phyloP scores from a whole-genome alignment of 1,140 invertebrate species.

The Neelides sp. region DNA sequence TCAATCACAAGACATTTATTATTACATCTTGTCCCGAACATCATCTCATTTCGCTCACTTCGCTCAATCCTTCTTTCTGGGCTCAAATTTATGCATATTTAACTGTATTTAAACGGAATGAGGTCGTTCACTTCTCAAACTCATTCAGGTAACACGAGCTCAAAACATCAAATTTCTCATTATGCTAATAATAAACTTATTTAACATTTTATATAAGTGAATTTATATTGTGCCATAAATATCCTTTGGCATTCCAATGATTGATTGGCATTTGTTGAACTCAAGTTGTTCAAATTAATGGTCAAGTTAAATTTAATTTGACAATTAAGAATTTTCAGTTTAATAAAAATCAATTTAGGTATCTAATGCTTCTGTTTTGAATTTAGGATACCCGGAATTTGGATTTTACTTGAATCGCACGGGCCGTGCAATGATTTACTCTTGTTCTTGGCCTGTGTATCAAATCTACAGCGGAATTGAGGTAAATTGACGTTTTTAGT shows the following conservation, averaged over 20 bases:
- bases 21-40: too few relatives aligned
- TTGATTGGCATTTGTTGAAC: slow-evolving; percentile 5
- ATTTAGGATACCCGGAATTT: slow-evolving; percentile 74
- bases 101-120: too few relatives aligned
- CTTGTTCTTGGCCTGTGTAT: slow-evolving; percentile 95
- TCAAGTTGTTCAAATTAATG: background rate
- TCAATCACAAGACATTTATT: too few relatives aligned
- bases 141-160: background rate
- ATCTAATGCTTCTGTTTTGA: slow-evolving; percentile 33
- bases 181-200: background rate
- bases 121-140: background rate
- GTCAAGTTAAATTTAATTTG: background rate
- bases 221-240: background rate
- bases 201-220: background rate
- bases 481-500: slow-evolving; percentile 38
- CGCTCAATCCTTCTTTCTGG: too few relatives aligned
- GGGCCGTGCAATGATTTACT: slow-evolving; percentile 84
- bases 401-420: slow-evolving; percentile 73
- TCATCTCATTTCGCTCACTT: too few relatives aligned
- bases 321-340: background rate
- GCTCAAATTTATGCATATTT: too few relatives aligned
- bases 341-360: slow-evolving; percentile 28
- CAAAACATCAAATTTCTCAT: background rate
- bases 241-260: slow-evolving; percentile 4
- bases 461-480: slow-evolving; percentile 72